A percentile compares a stretch with the other conserved stretches of the same genome.
These are phyloP conservation scores for Dasyornis broadbenti DNA, from an alignment of 2,113 vertebrate genomes.

Conservation along the genomic window DNA sequence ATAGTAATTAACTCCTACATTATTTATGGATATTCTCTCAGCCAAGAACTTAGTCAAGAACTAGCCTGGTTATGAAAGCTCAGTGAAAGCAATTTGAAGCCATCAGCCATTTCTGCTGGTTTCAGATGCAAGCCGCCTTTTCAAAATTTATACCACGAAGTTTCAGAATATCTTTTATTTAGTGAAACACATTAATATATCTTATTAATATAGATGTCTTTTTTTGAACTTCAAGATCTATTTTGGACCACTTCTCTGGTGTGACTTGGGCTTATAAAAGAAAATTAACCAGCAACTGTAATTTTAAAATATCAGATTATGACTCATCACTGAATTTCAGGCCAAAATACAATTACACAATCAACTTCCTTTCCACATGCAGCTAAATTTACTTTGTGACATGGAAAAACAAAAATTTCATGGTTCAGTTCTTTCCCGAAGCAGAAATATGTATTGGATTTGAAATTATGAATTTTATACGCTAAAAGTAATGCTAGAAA, in stretches of 20 bases:
- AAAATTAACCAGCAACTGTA: neutral
- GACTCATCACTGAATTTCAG: neutral
- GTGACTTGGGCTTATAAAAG: neutral
- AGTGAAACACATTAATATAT: neutral
- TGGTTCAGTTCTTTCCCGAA: neutral
- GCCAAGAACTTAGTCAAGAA: neutral
- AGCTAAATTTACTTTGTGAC: neutral
- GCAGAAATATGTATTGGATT: neutral
- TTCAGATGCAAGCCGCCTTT: neutral
- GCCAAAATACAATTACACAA: neutral
- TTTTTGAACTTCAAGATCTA: neutral
- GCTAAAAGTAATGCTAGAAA: no score
- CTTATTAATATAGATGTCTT: no score
- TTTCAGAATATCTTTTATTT: neutral
- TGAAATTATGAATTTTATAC: neutral
- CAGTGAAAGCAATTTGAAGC: neutral
- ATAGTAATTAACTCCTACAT: neutral
- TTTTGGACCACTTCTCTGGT: neutral
- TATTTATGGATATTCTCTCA: neutral
- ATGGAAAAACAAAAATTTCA: neutral
- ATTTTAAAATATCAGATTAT: neutral
- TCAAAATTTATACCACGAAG: neutral
- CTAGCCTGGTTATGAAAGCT: neutral
- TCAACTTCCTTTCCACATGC: neutral
- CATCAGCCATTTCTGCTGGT: neutral